Base-by-base conservation (phyloP, 1,140 invertebrate genomes). In the Globodera rostochiensis region DNA sequence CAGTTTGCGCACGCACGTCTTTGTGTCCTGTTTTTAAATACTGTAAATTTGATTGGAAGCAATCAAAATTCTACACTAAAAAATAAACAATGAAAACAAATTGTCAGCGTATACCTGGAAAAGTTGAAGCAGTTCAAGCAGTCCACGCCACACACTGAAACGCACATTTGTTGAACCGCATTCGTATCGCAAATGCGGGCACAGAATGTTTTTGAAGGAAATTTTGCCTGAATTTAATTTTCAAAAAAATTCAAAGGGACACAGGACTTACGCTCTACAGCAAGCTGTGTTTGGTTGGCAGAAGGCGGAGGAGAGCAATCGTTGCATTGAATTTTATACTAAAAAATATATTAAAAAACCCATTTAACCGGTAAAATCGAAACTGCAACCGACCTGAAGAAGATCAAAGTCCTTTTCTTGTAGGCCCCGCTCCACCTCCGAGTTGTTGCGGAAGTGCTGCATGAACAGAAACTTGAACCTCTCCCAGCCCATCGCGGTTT, bases 81-180 rank as follows among this genome's bases (percentile, higher is more conserved):
- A 36, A 36, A 36, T 36, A 36, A 36, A 36, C 36, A 36, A 36
- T 36, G 36, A 36, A 36, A 36, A 36, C 36, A 36, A 36, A 36
- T 66, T 66, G 60, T 15, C 60, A 15, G 60, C n/a, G 13, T 21
- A 66, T 21, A 85, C 86, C 77, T 89, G 88, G 80, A 89, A 89
- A 36, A 89, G 84, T 81, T 89, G 88, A 4, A 90, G 78, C 5
- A 89, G 73, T 67, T 89, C 88, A n/a, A 89, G 81, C 89, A 89
- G 88, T 74, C 88, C 88, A 45, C 88, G 80, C 88, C 88, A 88
- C 36, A 88, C 88, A 19, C 84, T 86, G 74, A 89, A 89, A 36
- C 89, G 84, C 64, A 90, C 88, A 79, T 89, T 90, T 46, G 87
- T 90, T 46, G 67, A 80, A 7, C 88, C 89, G 60, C 88, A 90